These are phyloP conservation scores for Physeter macrocephalus DNA, from an alignment of 2,113 vertebrate genomes.

Conservation along the genomic window DNA sequence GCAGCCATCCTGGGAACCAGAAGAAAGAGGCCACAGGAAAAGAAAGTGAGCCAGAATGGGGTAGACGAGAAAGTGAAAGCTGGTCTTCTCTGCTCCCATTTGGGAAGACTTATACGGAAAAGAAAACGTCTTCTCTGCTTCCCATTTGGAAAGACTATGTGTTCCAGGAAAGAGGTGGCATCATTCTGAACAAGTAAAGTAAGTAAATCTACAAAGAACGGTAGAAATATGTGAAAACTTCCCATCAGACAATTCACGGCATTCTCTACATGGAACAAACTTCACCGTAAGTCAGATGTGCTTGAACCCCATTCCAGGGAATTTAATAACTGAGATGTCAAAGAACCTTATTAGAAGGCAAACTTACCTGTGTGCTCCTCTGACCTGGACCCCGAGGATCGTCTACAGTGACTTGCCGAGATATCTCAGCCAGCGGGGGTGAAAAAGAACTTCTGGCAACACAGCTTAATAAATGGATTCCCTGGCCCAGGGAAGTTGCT, in stretches of 20 bases:
- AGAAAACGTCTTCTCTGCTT: too few relatives aligned
- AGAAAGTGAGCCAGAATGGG: neutral
- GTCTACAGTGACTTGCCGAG: neutral
- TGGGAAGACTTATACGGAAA: too few relatives aligned
- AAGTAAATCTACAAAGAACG: neutral
- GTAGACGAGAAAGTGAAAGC: slow-evolving; percentile 16
- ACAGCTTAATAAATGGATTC: slow-evolving; percentile 46
- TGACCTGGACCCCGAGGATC: slow-evolving; percentile 10
- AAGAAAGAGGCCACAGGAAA: neutral
- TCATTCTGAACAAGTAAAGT: neutral
- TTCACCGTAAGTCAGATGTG: neutral
- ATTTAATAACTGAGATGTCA: slow-evolving; percentile 45
- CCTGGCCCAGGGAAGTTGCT: slow-evolving; percentile 60
- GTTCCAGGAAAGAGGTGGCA: neutral
- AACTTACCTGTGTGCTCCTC: slow-evolving; percentile 35
- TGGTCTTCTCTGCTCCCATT: neutral
- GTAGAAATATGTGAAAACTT: neutral
- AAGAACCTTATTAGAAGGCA: slow-evolving; percentile 59
- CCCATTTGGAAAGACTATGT: neutral
- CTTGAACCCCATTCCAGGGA: slow-evolving; percentile 20
- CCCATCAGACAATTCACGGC: neutral
- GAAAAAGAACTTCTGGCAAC: slow-evolving; percentile 50
- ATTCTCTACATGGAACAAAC: neutral
- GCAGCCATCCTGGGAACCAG: neutral
- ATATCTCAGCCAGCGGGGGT: neutral